phyloP scores from a whole-genome alignment of 2,888 invertebrate species.

The Cremastobaeus sp. region DNA sequence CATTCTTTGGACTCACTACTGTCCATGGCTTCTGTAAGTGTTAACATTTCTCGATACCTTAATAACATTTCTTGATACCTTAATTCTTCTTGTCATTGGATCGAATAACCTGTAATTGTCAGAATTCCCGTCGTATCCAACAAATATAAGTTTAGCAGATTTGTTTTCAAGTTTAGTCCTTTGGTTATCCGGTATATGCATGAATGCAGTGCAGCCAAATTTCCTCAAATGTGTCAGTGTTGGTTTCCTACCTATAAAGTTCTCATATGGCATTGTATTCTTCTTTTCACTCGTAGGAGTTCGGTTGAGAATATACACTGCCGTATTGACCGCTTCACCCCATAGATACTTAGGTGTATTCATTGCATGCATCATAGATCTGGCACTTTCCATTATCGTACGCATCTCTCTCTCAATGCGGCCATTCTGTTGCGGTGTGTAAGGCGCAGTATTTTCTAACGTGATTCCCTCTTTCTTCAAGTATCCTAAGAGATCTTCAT shows the following conservation, averaged over 20 bases:
- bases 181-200: background rate
- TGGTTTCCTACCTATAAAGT: background rate
- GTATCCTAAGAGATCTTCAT: constrained; percentile 1
- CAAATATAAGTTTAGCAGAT: background rate
- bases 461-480: background rate
- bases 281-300: background rate
- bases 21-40: constrained; percentile 56
- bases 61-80: background rate
- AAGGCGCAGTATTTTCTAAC: constrained; percentile 33
- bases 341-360: background rate
- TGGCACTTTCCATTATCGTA: background rate
- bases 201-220: background rate
- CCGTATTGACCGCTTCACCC: background rate
- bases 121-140: background rate
- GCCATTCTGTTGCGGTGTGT: constrained; percentile 47
- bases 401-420: constrained; percentile 21
- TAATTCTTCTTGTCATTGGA: background rate
- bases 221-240: background rate
- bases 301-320: background rate
- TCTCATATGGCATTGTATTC: background rate
- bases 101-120: background rate
- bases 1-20: constrained; percentile 26
- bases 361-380: background rate
- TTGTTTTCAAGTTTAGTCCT: background rate
- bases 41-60: constrained; percentile 9